phyloP scores from a whole-genome alignment of 23 tunicate species.

The Styela plicata region DNA sequence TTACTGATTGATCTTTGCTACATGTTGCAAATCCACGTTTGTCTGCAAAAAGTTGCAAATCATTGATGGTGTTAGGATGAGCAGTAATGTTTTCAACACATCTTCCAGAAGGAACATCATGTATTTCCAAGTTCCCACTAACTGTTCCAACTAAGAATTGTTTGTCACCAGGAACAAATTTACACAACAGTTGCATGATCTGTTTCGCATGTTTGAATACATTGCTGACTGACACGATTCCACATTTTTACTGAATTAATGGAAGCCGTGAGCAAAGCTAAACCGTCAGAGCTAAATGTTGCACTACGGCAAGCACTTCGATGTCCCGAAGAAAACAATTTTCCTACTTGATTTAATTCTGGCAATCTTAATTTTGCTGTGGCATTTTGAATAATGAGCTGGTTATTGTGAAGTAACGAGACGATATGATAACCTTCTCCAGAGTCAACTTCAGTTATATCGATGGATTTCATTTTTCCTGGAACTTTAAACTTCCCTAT shows the following conservation, averaged over 20 bases:
- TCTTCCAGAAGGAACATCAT: slow-evolving; percentile 84
- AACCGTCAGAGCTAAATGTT: slow-evolving; percentile 73
- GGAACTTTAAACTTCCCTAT: slow-evolving; percentile 21
- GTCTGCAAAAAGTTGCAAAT: slow-evolving; percentile 35
- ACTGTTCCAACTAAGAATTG: slow-evolving; percentile 77
- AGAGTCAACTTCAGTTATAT: neutral
- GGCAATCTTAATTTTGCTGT: slow-evolving; percentile 9
- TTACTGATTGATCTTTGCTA: slow-evolving; percentile 69
- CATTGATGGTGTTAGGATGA: slow-evolving; percentile 40
- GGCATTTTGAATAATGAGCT: slow-evolving; percentile 36
- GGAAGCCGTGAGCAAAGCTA: slow-evolving; percentile 58
- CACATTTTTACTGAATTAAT: slow-evolving; percentile 75
- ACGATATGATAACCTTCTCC: slow-evolving; percentile 3
- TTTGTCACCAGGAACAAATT: slow-evolving; percentile 77
- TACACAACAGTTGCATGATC: slow-evolving; percentile 53
- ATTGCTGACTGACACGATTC: slow-evolving; percentile 86
- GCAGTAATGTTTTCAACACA: slow-evolving; percentile 50
- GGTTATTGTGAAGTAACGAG: slow-evolving; percentile 61
- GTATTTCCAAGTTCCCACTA: slow-evolving; percentile 60
- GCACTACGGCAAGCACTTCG: slow-evolving; percentile 53
- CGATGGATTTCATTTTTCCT: slow-evolving; percentile 9
- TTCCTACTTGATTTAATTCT: slow-evolving; percentile 28
- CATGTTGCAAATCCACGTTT: slow-evolving; percentile 57
- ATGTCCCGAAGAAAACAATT: slow-evolving; percentile 48
- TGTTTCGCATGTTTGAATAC: slow-evolving; percentile 52